A percentile compares a stretch with the other conserved stretches of the same genome.
Evolutionary conservation across 2,888 invertebrate species (phyloP).

Genomic region (Ectobius pallidus): DNA sequence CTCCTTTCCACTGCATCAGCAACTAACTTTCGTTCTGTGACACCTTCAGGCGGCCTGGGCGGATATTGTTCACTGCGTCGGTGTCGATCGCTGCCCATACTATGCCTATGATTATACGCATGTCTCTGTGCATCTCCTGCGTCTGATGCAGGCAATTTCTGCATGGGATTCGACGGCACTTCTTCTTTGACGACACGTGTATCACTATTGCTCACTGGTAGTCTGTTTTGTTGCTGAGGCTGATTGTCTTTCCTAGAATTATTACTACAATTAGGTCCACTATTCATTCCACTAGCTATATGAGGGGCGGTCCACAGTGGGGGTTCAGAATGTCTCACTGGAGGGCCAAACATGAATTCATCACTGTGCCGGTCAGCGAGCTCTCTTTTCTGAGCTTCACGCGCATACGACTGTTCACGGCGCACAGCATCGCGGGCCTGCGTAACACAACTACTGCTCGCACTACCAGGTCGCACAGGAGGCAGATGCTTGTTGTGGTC

Average conservation of each 20-base stretch:
- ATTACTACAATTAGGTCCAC: constrained; percentile 11
- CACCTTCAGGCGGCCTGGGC: neutral
- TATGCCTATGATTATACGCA: constrained; percentile 10
- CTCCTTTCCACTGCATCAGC: too few relatives aligned
- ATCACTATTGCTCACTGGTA: constrained; percentile 5
- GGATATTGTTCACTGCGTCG: constrained; percentile 13
- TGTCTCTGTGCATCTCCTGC: neutral
- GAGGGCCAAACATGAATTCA: constrained; percentile 35
- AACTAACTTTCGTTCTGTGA: too few relatives aligned
- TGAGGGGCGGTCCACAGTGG: neutral
- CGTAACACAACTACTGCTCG: neutral
- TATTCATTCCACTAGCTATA: constrained; percentile 9
- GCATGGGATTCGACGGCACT: neutral
- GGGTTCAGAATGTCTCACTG: neutral
- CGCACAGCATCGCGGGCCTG: constrained; percentile 35
- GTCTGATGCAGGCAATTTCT: neutral
- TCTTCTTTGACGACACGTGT: constrained; percentile 9
- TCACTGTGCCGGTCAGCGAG: constrained; percentile 5
- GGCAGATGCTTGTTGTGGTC: constrained; percentile 17
- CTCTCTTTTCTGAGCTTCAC: constrained; percentile 34
- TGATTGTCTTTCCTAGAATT: constrained; percentile 8
- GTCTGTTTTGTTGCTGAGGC: constrained; percentile 1
- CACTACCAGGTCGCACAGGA: neutral
- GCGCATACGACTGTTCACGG: constrained; percentile 35
- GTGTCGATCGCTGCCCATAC: neutral